Percentiles rank a stretch among this genome's conserved stretches.
Evolutionary conservation across 2,797 vertebrate species (phyloP).

Genomic region (Acanthopagrus latus): DNA sequence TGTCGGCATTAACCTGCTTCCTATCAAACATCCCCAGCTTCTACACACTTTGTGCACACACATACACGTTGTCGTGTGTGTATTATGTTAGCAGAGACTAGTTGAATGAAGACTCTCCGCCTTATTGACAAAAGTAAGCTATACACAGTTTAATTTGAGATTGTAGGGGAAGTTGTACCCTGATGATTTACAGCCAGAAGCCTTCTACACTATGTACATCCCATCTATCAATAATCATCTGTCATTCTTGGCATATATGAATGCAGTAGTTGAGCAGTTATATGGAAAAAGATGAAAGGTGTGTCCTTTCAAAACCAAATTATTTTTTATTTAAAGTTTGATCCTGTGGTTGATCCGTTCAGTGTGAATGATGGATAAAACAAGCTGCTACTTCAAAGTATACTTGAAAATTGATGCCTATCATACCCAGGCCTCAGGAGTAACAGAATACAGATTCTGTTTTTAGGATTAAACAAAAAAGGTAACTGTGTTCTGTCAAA

Average conservation of each 20-base stretch:
- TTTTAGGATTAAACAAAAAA: too few relatives aligned
- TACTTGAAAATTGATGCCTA: too few relatives aligned
- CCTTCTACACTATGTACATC: conserved; percentile 45
- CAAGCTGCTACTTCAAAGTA: neutral
- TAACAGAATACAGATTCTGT: too few relatives aligned
- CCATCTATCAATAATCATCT: conserved; percentile 61
- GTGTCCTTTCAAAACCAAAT: conserved; percentile 38
- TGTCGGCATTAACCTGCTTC: conserved; percentile 75
- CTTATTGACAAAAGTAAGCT: conserved; percentile 60
- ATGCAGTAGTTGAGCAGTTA: conserved; percentile 8
- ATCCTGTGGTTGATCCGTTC: neutral
- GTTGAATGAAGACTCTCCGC: conserved; percentile 58
- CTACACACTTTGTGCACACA: conserved; percentile 34
- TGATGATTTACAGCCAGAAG: conserved; percentile 61
- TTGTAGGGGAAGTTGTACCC: conserved; percentile 43
- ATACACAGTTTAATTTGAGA: conserved; percentile 53
- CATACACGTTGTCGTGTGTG: conserved; percentile 13
- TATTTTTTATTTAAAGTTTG: conserved; percentile 19
- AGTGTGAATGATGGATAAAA: neutral
- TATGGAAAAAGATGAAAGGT: conserved; percentile 24
- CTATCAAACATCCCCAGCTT: conserved; percentile 72
- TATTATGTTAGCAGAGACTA: conserved; percentile 36
- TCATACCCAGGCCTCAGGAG: too few relatives aligned
- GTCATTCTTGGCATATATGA: conserved; percentile 31
- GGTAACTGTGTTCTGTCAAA: too few relatives aligned